Evolutionary conservation across 2,113 vertebrate species (phyloP).

Genomic region (Hippocampus barbouri): DNA sequence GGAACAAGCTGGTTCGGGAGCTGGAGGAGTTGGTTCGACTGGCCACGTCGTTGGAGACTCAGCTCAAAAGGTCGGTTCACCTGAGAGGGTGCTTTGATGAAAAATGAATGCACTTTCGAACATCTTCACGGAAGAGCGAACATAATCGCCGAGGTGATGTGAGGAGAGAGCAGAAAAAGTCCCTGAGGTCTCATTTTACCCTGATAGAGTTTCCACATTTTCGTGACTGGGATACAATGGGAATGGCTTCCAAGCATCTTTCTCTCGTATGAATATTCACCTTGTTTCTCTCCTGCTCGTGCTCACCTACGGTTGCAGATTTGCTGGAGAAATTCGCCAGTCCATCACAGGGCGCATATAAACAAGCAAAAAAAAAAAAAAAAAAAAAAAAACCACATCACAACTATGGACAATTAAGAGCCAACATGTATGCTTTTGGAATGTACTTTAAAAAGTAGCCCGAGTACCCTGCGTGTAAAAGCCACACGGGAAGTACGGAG

Average conservation of each 20-base stretch:
- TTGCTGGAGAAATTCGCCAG: no score
- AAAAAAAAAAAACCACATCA: no score
- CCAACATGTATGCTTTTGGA: neutral
- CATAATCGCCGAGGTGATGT: neutral
- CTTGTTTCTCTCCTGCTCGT: neutral
- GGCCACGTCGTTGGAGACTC: conserved; percentile 79
- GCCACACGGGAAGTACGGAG: no score
- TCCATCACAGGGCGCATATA: no score
- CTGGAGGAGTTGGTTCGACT: conserved; percentile 89
- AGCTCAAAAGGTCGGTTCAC: conserved; percentile 83
- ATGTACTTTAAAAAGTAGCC: neutral
- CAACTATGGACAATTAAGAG: neutral
- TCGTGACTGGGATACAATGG: neutral
- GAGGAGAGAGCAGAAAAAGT: neutral
- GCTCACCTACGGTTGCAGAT: no score
- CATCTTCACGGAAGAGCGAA: neutral
- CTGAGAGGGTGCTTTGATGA: neutral
- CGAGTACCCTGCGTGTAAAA: no score
- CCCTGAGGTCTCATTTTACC: neutral
- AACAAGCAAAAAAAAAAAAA: no score
- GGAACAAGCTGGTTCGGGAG: conserved; percentile 88
- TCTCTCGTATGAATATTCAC: neutral
- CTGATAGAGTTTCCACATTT: neutral
- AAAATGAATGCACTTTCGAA: neutral
- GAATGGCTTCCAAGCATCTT: neutral